Evolutionary conservation across 2,797 vertebrate species (phyloP).

Genomic region (Micropoecilia bifurca): DNA sequence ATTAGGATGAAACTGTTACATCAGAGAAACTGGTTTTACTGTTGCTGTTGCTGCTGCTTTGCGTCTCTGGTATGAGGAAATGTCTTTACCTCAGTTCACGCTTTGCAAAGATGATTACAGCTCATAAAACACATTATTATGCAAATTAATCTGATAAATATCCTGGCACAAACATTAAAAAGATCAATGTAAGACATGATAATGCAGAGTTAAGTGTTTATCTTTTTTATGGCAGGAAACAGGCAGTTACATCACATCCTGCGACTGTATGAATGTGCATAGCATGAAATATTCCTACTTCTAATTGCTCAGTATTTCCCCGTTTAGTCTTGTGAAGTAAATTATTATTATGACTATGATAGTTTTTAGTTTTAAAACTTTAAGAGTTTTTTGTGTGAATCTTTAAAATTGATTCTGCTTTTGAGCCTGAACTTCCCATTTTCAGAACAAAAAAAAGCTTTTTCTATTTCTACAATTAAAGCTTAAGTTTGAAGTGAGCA

Average conservation of each 20-base stretch:
- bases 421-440: too few relatives aligned
- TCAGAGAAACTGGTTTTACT: not conserved
- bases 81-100: not conserved
- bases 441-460: too few relatives aligned
- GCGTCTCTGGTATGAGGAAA: not conserved
- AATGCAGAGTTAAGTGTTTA: not conserved
- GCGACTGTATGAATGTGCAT: not conserved
- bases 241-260: not conserved
- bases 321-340: too few relatives aligned
- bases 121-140: not conserved
- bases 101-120: not conserved
- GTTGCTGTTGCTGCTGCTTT: not conserved
- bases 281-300: not conserved
- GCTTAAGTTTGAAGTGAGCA: not conserved
- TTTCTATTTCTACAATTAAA: too few relatives aligned
- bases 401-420: too few relatives aligned
- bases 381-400: too few relatives aligned
- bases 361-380: too few relatives aligned
- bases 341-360: too few relatives aligned
- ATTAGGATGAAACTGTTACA: not conserved
- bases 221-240: not conserved
- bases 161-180: not conserved
- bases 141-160: not conserved
- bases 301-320: too few relatives aligned
- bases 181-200: not conserved